Conservation (phyloP, 1,140 invertebrate species). For the Diabrotica virgifera region DNA sequence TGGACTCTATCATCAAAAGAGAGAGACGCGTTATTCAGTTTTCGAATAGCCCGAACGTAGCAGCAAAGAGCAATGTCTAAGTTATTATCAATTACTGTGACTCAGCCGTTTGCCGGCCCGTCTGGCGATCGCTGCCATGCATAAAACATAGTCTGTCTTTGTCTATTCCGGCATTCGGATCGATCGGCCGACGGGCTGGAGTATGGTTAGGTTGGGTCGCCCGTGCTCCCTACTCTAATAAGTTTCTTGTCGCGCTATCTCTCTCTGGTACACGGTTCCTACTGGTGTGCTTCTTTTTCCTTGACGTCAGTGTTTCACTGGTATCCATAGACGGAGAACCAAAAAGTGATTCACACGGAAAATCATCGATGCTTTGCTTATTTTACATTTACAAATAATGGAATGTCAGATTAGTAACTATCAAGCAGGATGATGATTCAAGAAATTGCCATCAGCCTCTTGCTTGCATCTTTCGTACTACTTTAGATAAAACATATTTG, state of each 20-base stretch:
- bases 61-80: conserved; percentile 47
- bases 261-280: conserved; percentile 22
- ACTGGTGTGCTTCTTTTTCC: conserved; percentile 30
- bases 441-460: neutral
- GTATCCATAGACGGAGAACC: conserved; percentile 17
- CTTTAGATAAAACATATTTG: too few species aligned
- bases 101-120: conserved; percentile 48
- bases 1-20: conserved; percentile 25
- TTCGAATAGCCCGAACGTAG: conserved; percentile 28
- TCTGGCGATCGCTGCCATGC: conserved; percentile 46
- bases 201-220: conserved; percentile 49
- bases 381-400: conserved; percentile 11
- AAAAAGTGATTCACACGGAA: conserved; percentile 16
- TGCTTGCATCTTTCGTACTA: too few species aligned
- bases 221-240: conserved; percentile 45
- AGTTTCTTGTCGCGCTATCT: conserved; percentile 41
- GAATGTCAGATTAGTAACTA: conserved; percentile 16
- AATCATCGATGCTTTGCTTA: conserved; percentile 12
- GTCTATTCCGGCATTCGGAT: conserved; percentile 50
- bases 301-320: conserved; percentile 48
- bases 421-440: conserved; percentile 17
- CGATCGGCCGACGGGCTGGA: conserved; percentile 44
- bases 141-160: conserved; percentile 48
- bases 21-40: conserved; percentile 32
- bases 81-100: conserved; percentile 52